These are phyloP conservation scores for Syrista parreyssii DNA, from an alignment of 2,888 invertebrate species.

Conservation along the genomic window DNA sequence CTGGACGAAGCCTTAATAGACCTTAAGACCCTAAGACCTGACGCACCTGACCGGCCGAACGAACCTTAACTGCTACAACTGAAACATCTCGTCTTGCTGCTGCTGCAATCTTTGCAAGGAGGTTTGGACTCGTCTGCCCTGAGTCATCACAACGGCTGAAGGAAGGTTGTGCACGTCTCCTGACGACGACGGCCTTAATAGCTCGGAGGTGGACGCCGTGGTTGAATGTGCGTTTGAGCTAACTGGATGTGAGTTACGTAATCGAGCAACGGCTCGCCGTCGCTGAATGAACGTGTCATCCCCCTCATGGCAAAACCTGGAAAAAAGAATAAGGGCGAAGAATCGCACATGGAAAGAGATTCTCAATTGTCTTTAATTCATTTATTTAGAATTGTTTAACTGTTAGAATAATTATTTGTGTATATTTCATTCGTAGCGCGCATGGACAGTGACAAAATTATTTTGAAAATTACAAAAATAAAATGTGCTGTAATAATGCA, in stretches of 20 bases:
- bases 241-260: constrained; percentile 70
- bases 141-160: constrained; percentile 78
- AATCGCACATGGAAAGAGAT: neutral
- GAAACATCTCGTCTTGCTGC: constrained; percentile 90
- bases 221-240: constrained; percentile 63
- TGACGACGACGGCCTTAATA: constrained; percentile 68
- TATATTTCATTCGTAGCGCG: no score
- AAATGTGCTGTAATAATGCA: no score
- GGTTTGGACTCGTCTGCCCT: constrained; percentile 82
- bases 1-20: neutral
- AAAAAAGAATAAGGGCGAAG: constrained; percentile 33
- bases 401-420: no score
- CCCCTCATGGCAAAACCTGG: constrained; percentile 70
- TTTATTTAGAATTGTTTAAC: neutral
- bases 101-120: constrained; percentile 85
- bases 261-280: constrained; percentile 69
- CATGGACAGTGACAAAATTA: no score
- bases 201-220: constrained; percentile 58
- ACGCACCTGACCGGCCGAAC: constrained; percentile 24
- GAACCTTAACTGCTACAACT: constrained; percentile 78
- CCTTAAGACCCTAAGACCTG: constrained; percentile 7
- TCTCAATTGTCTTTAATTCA: constrained; percentile 18
- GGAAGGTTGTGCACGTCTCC: constrained; percentile 66
- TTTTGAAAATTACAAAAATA: no score
- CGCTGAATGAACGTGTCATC: constrained; percentile 70